A percentile compares a stretch with the other conserved stretches of the same genome.
Conservation (phyloP, 1,140 invertebrate species). For the Fopius arisanus region DNA sequence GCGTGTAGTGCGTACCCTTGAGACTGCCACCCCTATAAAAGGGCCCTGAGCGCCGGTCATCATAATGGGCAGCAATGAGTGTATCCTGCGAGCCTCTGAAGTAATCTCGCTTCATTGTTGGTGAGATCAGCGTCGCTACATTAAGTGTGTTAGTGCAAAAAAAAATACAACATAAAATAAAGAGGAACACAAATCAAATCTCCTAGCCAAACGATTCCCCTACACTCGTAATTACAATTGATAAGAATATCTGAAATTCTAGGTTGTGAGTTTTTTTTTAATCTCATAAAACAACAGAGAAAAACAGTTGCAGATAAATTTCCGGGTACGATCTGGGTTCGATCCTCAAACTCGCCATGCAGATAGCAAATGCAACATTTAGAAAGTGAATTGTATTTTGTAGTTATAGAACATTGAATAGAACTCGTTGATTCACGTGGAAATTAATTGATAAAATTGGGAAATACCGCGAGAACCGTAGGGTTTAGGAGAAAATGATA, state of each 20-base stretch:
- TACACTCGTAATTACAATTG: background rate
- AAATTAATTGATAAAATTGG: slow-evolving; percentile 26
- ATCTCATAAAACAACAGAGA: slow-evolving; percentile 22
- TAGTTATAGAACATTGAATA: too few species aligned
- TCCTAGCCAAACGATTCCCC: background rate
- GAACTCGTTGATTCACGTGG: slow-evolving; percentile 29
- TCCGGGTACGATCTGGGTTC: background rate
- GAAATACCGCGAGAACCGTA: background rate
- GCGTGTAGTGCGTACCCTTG: slow-evolving; percentile 63
- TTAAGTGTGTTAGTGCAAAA: slow-evolving; percentile 63
- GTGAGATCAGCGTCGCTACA: slow-evolving; percentile 64
- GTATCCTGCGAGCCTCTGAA: slow-evolving; percentile 87
- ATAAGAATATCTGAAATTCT: background rate
- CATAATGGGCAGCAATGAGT: slow-evolving; percentile 69
- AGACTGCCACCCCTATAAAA: slow-evolving; percentile 64
- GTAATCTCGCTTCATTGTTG: slow-evolving; percentile 84
- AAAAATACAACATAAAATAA: slow-evolving; percentile 36
- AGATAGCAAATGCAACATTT: slow-evolving; percentile 4
- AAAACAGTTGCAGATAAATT: slow-evolving; percentile 31
- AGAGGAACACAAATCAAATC: slow-evolving; percentile 17
- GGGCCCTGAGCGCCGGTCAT: slow-evolving; percentile 59
- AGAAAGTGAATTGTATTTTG: background rate
- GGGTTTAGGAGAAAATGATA: background rate
- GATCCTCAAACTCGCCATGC: slow-evolving; percentile 17
- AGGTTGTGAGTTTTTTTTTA: background rate